Percentiles rank a stretch among this genome's conserved stretches.
phyloP scores from a whole-genome alignment of 1,140 invertebrate species.

The Drosophila lini region DNA sequence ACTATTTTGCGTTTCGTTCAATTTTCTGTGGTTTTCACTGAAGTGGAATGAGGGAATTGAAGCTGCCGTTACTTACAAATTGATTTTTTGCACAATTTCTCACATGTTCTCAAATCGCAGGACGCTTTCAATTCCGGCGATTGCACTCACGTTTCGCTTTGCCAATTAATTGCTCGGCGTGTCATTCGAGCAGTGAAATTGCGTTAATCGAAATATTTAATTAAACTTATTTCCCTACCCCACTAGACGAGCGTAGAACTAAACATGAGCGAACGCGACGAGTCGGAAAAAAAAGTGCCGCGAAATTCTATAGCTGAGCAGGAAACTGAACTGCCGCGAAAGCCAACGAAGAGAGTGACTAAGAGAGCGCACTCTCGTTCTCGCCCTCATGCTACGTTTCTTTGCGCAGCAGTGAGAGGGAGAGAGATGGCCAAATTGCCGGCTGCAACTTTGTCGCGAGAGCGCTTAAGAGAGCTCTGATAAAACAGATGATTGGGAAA shows the following conservation, averaged over 20 bases:
- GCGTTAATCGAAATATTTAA: conserved; percentile 60
- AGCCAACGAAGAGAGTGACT: neutral
- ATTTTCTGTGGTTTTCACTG: conserved; percentile 8
- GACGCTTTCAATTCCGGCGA: conserved; percentile 25
- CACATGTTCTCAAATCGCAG: conserved; percentile 43
- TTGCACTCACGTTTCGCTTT: conserved; percentile 28
- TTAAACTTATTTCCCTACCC: conserved; percentile 52
- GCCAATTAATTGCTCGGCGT: conserved; percentile 35
- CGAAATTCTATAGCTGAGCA: conserved; percentile 46
- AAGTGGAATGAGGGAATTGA: conserved; percentile 3
- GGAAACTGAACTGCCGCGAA: conserved; percentile 5
- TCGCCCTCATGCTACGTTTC: no score
- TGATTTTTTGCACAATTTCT: conserved; percentile 71
- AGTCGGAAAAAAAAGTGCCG: conserved; percentile 47
- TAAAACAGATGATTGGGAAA: conserved; percentile 8
- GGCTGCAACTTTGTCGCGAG: conserved; percentile 1
- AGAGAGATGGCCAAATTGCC: conserved; percentile 6
- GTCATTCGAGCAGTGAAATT: conserved; percentile 36
- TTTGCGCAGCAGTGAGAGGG: neutral
- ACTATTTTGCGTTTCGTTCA: conserved; percentile 9
- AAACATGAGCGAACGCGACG: conserved; percentile 28
- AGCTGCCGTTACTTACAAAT: conserved; percentile 63
- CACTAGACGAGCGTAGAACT: conserved; percentile 8
- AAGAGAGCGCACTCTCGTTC: neutral
- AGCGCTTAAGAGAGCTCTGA: conserved; percentile 1